Base-by-base conservation (phyloP, 2,888 invertebrate genomes). In the Athrips mouffetella region DNA sequence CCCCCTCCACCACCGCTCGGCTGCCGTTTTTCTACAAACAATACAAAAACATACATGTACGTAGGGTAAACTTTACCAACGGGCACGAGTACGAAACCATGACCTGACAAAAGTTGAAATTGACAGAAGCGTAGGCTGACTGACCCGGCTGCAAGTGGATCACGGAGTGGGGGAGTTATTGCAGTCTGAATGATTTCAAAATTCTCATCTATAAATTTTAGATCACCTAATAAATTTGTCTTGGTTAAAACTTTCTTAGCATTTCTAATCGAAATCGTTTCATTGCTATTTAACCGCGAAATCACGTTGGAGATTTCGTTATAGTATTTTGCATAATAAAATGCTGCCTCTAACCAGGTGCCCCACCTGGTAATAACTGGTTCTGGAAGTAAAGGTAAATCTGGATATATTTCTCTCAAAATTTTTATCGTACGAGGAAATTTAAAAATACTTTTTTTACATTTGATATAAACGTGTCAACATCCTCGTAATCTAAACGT, bases 1-100 rank as follows among this genome's bases (percentile, higher is more conserved):
- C 5, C 7, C 7, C 11, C 7, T n/a, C 30, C 7, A 8, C 30
- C 30, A 39, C 48, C n/a, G 61, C 51, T 16, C 73, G 59, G 48
- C 60, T 68, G 30, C 76, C 73, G 13, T 75, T 75, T 52, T 76
- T 76, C 77, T 78, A 53, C 20, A 50, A 50, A 42, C 44, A 1
- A 21, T 33, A n/a, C n/a, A n/a, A n/a, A n/a, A n/a, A n/a, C n/a
- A n/a, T n/a, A n/a, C n/a, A n/a, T n/a, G n/a, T n/a, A n/a, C n/a
- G n/a, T n/a, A n/a, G n/a, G n/a, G n/a, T n/a, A n/a, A n/a, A n/a
- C n/a, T n/a, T n/a, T n/a, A n/a, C n/a, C n/a, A n/a, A n/a, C n/a
- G n/a, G n/a, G n/a, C n/a, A n/a, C n/a, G n/a, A n/a, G n/a, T n/a
- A n/a, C n/a, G n/a, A n/a, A n/a, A n/a, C n/a, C n/a, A n/a, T n/a